Evolutionary conservation across 2,888 invertebrate species (phyloP).

Genomic region (Lathronympha strigana): DNA sequence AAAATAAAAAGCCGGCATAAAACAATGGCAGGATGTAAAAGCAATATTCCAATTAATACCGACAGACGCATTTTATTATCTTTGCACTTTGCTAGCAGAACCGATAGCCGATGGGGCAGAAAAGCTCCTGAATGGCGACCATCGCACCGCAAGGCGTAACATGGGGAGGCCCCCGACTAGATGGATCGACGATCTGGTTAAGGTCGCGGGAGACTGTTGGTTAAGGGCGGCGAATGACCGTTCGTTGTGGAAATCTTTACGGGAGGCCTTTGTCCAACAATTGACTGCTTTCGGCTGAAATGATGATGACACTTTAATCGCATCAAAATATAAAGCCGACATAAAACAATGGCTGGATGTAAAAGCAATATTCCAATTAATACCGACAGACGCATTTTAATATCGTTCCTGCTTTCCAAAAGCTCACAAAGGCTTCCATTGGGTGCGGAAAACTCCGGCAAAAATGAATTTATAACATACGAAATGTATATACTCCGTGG

Average conservation of each 20-base stretch:
- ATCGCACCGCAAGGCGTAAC: too few relatives aligned
- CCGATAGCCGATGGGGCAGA: too few relatives aligned
- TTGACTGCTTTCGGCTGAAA: too few relatives aligned
- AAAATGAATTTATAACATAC: slow-evolving; percentile 8
- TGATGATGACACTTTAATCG: background rate
- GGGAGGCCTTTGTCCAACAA: too few relatives aligned
- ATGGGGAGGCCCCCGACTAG: too few relatives aligned
- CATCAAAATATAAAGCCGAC: background rate
- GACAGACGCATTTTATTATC: slow-evolving; percentile 25
- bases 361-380: slow-evolving; percentile 18
- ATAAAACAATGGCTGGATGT: background rate
- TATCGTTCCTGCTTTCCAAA: slow-evolving; percentile 17
- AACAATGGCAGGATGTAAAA: background rate
- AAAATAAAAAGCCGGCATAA: background rate
- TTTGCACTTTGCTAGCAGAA: too few relatives aligned
- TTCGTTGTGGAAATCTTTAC: too few relatives aligned
- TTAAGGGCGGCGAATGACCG: too few relatives aligned
- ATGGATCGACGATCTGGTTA: too few relatives aligned
- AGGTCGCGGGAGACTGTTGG: too few relatives aligned
- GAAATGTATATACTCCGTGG: slow-evolving; percentile 2
- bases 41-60: slow-evolving; percentile 17
- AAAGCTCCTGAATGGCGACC: too few relatives aligned
- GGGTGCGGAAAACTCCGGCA: slow-evolving; percentile 4
- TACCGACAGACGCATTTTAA: slow-evolving; percentile 22
- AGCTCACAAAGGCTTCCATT: slow-evolving; percentile 20